Conservation (phyloP, 2,113 vertebrate genomes). For the Syngnathoides biaculeatus region DNA sequence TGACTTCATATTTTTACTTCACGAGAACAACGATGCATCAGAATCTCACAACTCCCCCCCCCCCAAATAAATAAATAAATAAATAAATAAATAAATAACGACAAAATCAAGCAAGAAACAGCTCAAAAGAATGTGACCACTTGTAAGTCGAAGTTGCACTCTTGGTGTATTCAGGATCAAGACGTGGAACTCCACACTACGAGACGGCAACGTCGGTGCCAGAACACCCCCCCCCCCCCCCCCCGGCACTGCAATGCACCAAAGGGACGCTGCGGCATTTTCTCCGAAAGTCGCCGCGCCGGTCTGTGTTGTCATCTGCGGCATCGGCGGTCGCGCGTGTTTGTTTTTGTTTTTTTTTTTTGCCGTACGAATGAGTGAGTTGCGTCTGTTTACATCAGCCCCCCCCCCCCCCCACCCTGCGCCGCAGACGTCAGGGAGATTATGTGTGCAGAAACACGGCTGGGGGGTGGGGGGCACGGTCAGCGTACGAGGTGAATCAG, state of each 20-base stretch:
- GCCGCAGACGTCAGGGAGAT: slow-evolving; percentile 42
- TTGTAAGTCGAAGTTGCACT: too few relatives aligned
- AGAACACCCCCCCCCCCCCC: too few relatives aligned
- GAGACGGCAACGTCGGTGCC: slow-evolving; percentile 2
- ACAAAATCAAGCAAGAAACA: too few relatives aligned
- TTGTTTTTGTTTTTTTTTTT: background rate
- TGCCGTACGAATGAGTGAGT: background rate
- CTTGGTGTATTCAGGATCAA: too few relatives aligned
- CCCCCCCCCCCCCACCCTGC: slow-evolving; percentile 3
- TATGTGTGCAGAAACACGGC: slow-evolving; percentile 17
- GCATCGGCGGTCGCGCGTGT: background rate
- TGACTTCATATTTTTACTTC: too few relatives aligned
- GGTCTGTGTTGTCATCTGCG: background rate
- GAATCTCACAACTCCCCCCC: too few relatives aligned
- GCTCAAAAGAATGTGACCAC: too few relatives aligned
- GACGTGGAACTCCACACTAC: too few relatives aligned
- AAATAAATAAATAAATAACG: too few relatives aligned
- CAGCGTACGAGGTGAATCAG: slow-evolving; percentile 63
- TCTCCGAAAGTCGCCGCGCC: slow-evolving; percentile 2
- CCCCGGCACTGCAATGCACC: slow-evolving; percentile 76
- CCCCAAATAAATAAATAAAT: too few relatives aligned
- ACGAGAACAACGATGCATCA: too few relatives aligned
- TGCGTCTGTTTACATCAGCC: slow-evolving; percentile 23
- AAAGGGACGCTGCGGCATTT: slow-evolving; percentile 63
- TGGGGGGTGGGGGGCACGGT: slow-evolving; percentile 22